These are phyloP conservation scores for Thecocarcelia acutangulata DNA, from an alignment of 2,888 invertebrate genomes.

Conservation along the genomic window DNA sequence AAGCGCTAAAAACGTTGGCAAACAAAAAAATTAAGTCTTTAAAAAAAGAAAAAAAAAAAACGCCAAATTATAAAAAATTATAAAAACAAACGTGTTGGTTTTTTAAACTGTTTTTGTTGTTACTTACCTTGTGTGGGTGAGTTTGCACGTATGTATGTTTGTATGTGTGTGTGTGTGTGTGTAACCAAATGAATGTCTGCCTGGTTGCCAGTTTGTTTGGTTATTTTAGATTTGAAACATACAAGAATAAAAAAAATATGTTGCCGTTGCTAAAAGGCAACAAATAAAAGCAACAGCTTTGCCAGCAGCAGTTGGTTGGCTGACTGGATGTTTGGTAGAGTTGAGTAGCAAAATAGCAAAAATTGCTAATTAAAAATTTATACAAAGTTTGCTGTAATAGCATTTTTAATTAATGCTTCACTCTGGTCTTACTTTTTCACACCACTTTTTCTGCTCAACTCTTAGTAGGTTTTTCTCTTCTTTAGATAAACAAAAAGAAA, in stretches of 20 bases:
- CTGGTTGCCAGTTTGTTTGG: conserved; percentile 25
- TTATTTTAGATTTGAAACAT: conserved; percentile 11
- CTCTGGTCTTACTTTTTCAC: conserved; percentile 47
- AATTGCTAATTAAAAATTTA: conserved; percentile 81
- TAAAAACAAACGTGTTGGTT: conserved; percentile 69
- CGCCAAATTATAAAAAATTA: conserved; percentile 61
- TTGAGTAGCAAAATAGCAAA: conserved; percentile 79
- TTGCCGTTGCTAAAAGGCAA: conserved; percentile 37
- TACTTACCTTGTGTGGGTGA: background rate
- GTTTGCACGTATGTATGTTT: too few species aligned
- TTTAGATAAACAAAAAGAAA: conserved; percentile 8
- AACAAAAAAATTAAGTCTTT: conserved; percentile 39
- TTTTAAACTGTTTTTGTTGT: conserved; percentile 13
- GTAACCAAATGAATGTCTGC: conserved; percentile 48
- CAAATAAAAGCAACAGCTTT: conserved; percentile 59
- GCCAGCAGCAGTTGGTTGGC: conserved; percentile 29
- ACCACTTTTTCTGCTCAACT: conserved; percentile 3
- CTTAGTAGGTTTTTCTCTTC: conserved; percentile 5
- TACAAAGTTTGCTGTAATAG: conserved; percentile 80
- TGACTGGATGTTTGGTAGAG: conserved; percentile 20
- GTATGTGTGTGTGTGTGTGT: conserved; percentile 30
- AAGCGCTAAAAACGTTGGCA: background rate
- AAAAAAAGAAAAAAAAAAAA: conserved; percentile 51
- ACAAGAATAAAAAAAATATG: background rate
- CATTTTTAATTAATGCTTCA: conserved; percentile 78